These are phyloP conservation scores for Micrasema minimum DNA, from an alignment of 1,140 invertebrate genomes.

Conservation along the genomic window DNA sequence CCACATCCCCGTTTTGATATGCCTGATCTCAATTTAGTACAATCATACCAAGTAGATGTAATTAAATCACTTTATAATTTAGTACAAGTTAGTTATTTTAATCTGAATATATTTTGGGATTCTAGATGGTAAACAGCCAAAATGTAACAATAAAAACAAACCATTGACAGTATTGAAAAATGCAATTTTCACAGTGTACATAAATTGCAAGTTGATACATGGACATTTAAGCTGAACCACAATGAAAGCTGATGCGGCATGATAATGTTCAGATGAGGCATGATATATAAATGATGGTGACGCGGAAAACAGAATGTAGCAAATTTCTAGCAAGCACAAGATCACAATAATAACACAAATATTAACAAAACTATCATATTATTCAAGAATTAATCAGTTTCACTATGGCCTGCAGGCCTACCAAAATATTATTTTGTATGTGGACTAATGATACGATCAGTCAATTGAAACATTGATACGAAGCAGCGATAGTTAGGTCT, in stretches of 20 bases:
- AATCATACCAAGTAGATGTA: not conserved
- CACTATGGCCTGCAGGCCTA: too few relatives aligned
- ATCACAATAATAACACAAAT: not conserved
- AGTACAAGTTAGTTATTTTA: too few relatives aligned
- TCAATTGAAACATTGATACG: not conserved
- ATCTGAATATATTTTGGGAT: too few relatives aligned
- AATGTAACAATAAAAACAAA: not conserved
- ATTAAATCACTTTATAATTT: too few relatives aligned
- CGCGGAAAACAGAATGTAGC: not conserved
- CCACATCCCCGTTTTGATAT: not conserved
- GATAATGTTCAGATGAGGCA: not conserved
- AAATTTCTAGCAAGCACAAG: conserved; percentile 14
- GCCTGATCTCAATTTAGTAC: not conserved
- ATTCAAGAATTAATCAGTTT: too few relatives aligned
- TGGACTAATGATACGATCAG: not conserved
- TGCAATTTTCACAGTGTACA: not conserved
- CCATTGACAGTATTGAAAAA: not conserved
- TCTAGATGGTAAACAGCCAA: conserved; percentile 3
- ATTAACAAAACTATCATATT: not conserved
- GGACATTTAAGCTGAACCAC: too few relatives aligned
- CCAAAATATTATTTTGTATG: not conserved
- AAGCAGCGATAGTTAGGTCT: not conserved
- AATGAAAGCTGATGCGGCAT: not conserved
- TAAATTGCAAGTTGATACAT: too few relatives aligned
- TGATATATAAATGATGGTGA: not conserved